Conservation (phyloP, 2,797 vertebrate species). For the Phoxinus dragarum region DNA sequence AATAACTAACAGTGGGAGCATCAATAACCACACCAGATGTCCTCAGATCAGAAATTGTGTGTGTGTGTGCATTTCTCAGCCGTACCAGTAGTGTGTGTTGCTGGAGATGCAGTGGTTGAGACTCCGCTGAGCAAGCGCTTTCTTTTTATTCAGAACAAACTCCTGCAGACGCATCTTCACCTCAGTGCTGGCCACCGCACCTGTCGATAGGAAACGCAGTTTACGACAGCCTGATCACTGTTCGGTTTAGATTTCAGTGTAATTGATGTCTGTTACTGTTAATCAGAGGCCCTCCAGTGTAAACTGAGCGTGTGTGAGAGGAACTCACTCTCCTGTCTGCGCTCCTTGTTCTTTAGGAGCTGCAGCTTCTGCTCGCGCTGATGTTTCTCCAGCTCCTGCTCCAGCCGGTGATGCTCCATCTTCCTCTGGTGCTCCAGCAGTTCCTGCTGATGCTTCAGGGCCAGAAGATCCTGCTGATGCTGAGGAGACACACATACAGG, state of each 20-base stretch:
- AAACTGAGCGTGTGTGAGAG: background rate
- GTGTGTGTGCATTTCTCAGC: slow-evolving; percentile 74
- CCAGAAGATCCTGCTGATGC: slow-evolving; percentile 95
- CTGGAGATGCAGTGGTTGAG: slow-evolving; percentile 94
- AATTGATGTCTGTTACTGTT: background rate
- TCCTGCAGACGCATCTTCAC: slow-evolving; percentile 98
- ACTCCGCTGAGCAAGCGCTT: slow-evolving; percentile 91
- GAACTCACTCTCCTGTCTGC: slow-evolving; percentile 95
- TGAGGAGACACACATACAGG: slow-evolving; percentile 61
- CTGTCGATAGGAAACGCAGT: slow-evolving; percentile 67
- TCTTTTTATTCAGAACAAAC: slow-evolving; percentile 97
- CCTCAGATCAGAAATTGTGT: background rate
- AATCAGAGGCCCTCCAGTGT: background rate
- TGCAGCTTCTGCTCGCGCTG: slow-evolving; percentile 93
- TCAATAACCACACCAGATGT: background rate
- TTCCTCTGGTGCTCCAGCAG: slow-evolving; percentile 95
- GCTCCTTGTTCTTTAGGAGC: slow-evolving; percentile 96
- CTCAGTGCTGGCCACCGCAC: slow-evolving; percentile 95
- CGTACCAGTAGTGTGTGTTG: slow-evolving; percentile 93
- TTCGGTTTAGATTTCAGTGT: background rate
- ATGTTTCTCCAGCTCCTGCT: slow-evolving; percentile 94
- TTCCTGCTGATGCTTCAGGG: slow-evolving; percentile 95
- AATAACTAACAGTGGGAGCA: background rate
- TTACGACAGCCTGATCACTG: background rate
- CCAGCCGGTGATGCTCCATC: slow-evolving; percentile 90